Evolutionary conservation across 1,140 invertebrate species (phyloP).

Genomic region (Polypedilum vanderplanki): DNA sequence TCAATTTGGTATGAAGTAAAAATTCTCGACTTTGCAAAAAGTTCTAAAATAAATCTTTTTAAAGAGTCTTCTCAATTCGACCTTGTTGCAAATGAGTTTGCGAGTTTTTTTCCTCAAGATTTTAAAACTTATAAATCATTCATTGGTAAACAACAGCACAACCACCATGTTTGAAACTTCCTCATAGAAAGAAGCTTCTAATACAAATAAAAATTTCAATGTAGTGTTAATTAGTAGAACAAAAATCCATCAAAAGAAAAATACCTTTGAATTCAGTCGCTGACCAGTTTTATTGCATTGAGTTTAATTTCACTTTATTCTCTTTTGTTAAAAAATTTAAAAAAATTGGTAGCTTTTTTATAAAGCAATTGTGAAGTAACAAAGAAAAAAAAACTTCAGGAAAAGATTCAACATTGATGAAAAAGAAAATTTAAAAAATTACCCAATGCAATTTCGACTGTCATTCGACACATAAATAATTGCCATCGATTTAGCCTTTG

Average conservation of each 20-base stretch:
- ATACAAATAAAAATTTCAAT: neutral
- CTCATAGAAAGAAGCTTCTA: too few species aligned
- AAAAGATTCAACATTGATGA: neutral
- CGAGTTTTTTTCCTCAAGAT: too few species aligned
- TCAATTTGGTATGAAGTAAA: too few species aligned
- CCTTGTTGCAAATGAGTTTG: too few species aligned
- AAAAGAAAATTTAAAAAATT: too few species aligned
- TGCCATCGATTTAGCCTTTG: conserved; percentile 11
- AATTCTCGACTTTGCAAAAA: too few species aligned
- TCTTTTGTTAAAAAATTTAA: neutral
- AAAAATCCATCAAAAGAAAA: neutral
- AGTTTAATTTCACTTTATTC: neutral
- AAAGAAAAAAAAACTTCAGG: neutral
- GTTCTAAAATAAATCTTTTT: too few species aligned
- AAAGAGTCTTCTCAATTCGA: too few species aligned
- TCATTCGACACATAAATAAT: neutral
- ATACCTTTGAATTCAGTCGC: neutral
- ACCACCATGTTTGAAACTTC: too few species aligned
- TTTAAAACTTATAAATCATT: too few species aligned
- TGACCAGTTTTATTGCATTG: neutral
- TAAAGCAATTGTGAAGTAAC: too few species aligned
- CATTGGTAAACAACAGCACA: too few species aligned
- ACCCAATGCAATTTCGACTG: conserved; percentile 10
- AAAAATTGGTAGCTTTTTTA: neutral
- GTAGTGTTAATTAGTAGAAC: conserved; percentile 10